A percentile compares a stretch with the other conserved stretches of the same genome.
Evolutionary conservation across 2,888 invertebrate species (phyloP).

Genomic region (Papilio gigon): DNA sequence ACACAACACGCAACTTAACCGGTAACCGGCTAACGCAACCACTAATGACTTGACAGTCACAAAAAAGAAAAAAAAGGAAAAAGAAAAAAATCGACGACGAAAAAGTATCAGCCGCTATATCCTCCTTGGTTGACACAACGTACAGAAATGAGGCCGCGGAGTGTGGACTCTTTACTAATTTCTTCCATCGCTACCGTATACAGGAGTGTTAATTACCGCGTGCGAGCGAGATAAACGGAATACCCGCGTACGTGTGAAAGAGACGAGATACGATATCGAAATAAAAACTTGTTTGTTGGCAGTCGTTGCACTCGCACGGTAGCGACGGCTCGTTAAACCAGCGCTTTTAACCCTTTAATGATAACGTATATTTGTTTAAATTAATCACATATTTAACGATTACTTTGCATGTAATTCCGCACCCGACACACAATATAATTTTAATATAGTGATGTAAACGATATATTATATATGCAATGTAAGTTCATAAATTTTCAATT

Average conservation of each 20-base stretch:
- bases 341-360: conserved; percentile 73
- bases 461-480: conserved; percentile 17
- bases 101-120: conserved; percentile 39
- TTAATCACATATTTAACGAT: conserved; percentile 37
- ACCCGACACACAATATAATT: conserved; percentile 35
- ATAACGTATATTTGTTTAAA: conserved; percentile 43
- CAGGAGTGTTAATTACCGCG: conserved; percentile 74
- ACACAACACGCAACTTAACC: conserved; percentile 42
- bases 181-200: conserved; percentile 78
- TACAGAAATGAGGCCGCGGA: conserved; percentile 65
- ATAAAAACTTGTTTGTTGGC: conserved; percentile 71
- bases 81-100: conserved; percentile 41
- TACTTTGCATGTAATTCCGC: conserved; percentile 32
- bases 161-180: conserved; percentile 70
- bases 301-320: conserved; percentile 60
- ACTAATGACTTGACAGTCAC: conserved; percentile 45
- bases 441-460: conserved; percentile 31
- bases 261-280: conserved; percentile 56
- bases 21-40: conserved; percentile 40
- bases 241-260: conserved; percentile 45
- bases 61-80: conserved; percentile 42
- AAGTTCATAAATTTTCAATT: background rate
- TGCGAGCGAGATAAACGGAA: conserved; percentile 52
- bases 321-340: conserved; percentile 67
- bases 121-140: conserved; percentile 42